These are phyloP conservation scores for Theretra japonica DNA, from an alignment of 2,888 invertebrate genomes.

Conservation along the genomic window DNA sequence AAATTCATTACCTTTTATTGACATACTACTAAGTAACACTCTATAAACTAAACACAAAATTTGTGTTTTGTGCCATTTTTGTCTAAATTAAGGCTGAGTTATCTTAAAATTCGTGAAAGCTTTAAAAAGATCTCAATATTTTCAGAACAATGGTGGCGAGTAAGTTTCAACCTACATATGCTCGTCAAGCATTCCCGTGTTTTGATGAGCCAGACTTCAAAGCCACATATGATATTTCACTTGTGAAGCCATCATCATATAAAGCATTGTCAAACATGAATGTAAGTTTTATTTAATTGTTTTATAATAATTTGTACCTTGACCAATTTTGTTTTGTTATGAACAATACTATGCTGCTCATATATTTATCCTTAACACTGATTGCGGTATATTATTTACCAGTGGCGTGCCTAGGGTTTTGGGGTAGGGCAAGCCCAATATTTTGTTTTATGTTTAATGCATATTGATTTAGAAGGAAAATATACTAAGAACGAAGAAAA, in stretches of 20 bases:
- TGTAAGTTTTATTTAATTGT: slow-evolving; percentile 69
- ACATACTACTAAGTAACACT: neutral
- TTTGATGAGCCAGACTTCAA: slow-evolving; percentile 97
- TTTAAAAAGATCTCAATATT: slow-evolving; percentile 39
- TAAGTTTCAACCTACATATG: slow-evolving; percentile 98
- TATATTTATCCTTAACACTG: too few relatives aligned
- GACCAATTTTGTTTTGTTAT: neutral
- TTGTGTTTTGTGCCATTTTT: neutral
- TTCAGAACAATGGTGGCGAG: slow-evolving; percentile 93
- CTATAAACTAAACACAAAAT: neutral
- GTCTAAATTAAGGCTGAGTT: neutral
- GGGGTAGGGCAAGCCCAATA: too few relatives aligned
- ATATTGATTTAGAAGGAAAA: too few relatives aligned
- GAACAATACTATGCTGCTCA: too few relatives aligned
- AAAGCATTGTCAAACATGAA: slow-evolving; percentile 96
- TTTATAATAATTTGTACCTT: neutral
- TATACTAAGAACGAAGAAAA: too few relatives aligned
- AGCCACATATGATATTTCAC: slow-evolving; percentile 91
- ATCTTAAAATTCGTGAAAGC: neutral
- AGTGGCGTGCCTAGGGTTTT: too few relatives aligned
- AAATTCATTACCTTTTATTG: neutral
- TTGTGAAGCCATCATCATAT: slow-evolving; percentile 90
- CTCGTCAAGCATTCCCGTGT: slow-evolving; percentile 96
- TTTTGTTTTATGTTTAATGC: too few relatives aligned
- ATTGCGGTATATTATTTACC: too few relatives aligned